A percentile compares a stretch with the other conserved stretches of the same genome.
These are phyloP conservation scores for Drosophila pseudoananassae DNA, from an alignment of 1,140 invertebrate species.

Conservation along the genomic window DNA sequence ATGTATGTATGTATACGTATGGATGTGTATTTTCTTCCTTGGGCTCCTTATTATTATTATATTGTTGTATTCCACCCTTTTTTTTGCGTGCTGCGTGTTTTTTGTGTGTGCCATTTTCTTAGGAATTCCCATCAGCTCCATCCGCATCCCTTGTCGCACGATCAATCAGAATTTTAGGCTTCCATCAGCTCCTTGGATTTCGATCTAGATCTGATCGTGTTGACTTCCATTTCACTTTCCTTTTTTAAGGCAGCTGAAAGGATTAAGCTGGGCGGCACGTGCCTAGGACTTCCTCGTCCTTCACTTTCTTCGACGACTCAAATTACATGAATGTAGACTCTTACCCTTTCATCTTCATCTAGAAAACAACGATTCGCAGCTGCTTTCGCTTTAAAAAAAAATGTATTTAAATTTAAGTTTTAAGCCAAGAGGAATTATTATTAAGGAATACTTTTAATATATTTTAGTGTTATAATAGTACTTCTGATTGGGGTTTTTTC, in stretches of 20 bases:
- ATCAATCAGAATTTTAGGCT: conserved; percentile 65
- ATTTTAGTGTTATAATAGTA: background rate
- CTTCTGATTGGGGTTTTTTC: conserved; percentile 38
- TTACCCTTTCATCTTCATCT: background rate
- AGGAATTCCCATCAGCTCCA: conserved; percentile 59
- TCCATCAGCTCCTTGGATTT: conserved; percentile 24
- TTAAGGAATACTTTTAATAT: no score
- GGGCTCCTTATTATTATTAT: conserved; percentile 76
- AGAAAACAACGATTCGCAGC: background rate
- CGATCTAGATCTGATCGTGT: conserved; percentile 31
- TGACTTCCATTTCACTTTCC: conserved; percentile 62
- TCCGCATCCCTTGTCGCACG: conserved; percentile 61
- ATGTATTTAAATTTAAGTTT: no score
- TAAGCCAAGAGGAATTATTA: no score
- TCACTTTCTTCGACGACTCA: conserved; percentile 43
- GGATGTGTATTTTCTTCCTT: conserved; percentile 2
- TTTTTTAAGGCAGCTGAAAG: conserved; percentile 39
- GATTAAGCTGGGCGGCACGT: conserved; percentile 52
- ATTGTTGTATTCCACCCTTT: conserved; percentile 81
- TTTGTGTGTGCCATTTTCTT: conserved; percentile 65
- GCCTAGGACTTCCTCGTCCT: conserved; percentile 60
- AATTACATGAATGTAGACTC: conserved; percentile 19
- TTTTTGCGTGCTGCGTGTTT: conserved; percentile 72
- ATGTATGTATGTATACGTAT: background rate
- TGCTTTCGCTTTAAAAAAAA: background rate